A percentile compares a stretch with the other conserved stretches of the same genome.
Evolutionary conservation across 2,113 vertebrate genomes (phyloP).

Genomic region (Bothrops jararaca): DNA sequence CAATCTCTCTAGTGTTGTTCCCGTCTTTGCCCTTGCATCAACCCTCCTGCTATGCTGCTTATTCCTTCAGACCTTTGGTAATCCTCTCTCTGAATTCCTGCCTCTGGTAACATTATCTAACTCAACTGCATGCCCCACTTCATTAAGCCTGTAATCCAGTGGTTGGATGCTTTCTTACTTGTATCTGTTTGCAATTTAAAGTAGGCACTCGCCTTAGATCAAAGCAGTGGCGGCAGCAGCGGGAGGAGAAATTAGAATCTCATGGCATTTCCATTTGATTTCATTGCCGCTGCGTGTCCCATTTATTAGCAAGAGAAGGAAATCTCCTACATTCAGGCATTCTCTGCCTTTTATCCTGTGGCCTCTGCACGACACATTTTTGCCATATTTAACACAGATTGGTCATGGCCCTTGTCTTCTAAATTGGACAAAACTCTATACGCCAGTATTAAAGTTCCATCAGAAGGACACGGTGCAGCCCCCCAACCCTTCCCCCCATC

Average conservation of each 20-base stretch:
- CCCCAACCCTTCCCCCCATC: background rate
- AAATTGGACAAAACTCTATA: conserved; percentile 33
- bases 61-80: conserved; percentile 41
- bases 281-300: conserved; percentile 53
- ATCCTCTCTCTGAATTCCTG: conserved; percentile 45
- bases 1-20: background rate
- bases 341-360: conserved; percentile 52
- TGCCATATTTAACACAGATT: conserved; percentile 45
- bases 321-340: conserved; percentile 57
- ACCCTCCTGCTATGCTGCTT: background rate
- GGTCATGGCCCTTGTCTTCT: conserved; percentile 56
- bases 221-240: conserved; percentile 52
- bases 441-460: conserved; percentile 16
- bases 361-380: conserved; percentile 28
- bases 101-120: conserved; percentile 45
- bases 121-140: conserved; percentile 46
- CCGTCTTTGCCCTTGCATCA: background rate
- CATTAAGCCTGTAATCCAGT: conserved; percentile 65
- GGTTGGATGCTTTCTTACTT: conserved; percentile 63
- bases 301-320: conserved; percentile 65
- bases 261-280: conserved; percentile 35
- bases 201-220: conserved; percentile 63
- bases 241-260: conserved; percentile 64
- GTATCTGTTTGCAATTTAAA: conserved; percentile 65
- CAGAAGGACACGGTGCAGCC: conserved; percentile 28